Evolutionary conservation across 2,797 vertebrate species (phyloP).

Genomic region (Apogon talboti): DNA sequence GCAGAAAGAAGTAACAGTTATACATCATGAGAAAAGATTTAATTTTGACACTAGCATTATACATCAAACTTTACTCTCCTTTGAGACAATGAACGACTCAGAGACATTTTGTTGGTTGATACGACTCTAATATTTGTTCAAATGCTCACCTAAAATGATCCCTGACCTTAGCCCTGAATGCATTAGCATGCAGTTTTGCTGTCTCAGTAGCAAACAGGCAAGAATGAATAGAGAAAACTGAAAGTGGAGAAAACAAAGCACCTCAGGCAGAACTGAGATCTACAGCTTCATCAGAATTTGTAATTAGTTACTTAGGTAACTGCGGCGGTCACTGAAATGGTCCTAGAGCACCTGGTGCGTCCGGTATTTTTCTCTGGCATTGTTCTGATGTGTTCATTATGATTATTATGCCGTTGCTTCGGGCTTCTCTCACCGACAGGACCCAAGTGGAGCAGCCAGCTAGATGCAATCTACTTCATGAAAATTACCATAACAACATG

Average conservation of each 20-base stretch:
- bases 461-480: slow-evolving; percentile 74
- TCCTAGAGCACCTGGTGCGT: slow-evolving; percentile 22
- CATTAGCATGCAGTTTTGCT: slow-evolving; percentile 5
- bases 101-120: background rate
- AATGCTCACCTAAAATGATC: background rate
- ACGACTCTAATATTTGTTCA: background rate
- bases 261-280: slow-evolving; percentile 26
- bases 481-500: slow-evolving; percentile 80
- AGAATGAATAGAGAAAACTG: slow-evolving; percentile 18
- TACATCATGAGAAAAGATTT: too few species aligned
- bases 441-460: slow-evolving; percentile 64
- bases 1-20: too few species aligned
- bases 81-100: background rate
- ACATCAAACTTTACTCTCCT: too few species aligned
- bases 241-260: slow-evolving; percentile 21
- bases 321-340: slow-evolving; percentile 36
- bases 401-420: slow-evolving; percentile 63
- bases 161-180: slow-evolving; percentile 8
- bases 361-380: slow-evolving; percentile 50
- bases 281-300: slow-evolving; percentile 39
- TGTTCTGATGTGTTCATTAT: slow-evolving; percentile 72
- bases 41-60: too few species aligned
- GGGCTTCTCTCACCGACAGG: slow-evolving; percentile 57
- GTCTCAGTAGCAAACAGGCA: background rate
- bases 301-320: slow-evolving; percentile 58